Percentiles rank a stretch among this genome's conserved stretches.
Evolutionary conservation across 2,113 vertebrate genomes (phyloP).

Genomic region (Oryzias woworae): DNA sequence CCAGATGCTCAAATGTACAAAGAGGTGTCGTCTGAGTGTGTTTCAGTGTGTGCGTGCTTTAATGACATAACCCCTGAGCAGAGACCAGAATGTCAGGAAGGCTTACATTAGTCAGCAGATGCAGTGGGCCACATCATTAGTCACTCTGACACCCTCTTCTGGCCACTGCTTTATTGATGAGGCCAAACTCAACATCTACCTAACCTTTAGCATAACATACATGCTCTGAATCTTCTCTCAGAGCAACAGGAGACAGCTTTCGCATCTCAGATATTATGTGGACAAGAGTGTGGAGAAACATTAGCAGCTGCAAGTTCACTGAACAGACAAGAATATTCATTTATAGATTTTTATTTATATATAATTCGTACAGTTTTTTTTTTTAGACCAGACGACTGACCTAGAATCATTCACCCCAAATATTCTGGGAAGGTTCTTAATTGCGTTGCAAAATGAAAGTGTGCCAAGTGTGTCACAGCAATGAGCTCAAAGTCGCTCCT

Average conservation of each 20-base stretch:
- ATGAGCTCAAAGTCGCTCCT: conserved; percentile 64
- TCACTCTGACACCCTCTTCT: conserved; percentile 76
- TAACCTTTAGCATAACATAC: conserved; percentile 35
- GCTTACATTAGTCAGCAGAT: conserved; percentile 78
- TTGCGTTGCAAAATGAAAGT: conserved; percentile 36
- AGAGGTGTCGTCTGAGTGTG: neutral
- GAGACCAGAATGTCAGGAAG: conserved; percentile 62
- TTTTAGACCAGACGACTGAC: conserved; percentile 14
- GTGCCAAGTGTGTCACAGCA: conserved; percentile 63
- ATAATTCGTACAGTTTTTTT: neutral
- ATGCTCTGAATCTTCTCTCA: conserved; percentile 17
- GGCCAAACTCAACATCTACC: conserved; percentile 56
- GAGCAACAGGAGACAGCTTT: conserved; percentile 44
- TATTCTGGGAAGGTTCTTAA: conserved; percentile 47
- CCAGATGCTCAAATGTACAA: neutral
- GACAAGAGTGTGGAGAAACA: neutral
- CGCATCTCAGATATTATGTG: conserved; percentile 15
- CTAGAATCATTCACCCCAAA: conserved; percentile 41
- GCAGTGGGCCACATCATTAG: conserved; percentile 72
- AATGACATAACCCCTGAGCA: conserved; percentile 57
- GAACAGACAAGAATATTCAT: neutral
- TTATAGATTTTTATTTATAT: no score
- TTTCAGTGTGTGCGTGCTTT: conserved; percentile 25
- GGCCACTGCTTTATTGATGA: conserved; percentile 74
- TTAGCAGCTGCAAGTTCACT: conserved; percentile 1